These are phyloP conservation scores for Aegithalos caudatus DNA, from an alignment of 2,113 vertebrate genomes.

Conservation along the genomic window DNA sequence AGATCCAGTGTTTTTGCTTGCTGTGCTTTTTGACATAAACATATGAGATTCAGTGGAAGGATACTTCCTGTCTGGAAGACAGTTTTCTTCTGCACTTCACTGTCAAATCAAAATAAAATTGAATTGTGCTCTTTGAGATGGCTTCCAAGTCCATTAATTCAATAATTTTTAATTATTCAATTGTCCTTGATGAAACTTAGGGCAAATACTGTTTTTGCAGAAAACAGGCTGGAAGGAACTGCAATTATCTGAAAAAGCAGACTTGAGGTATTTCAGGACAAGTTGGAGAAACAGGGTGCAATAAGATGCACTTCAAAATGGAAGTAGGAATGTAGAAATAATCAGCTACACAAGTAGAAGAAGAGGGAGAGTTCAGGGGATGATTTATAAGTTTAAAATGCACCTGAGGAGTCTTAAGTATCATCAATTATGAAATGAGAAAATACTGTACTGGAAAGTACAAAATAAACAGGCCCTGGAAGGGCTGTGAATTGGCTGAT, in stretches of 20 bases:
- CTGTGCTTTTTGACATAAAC: not conserved
- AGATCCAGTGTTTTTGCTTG: not conserved
- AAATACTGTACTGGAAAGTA: not conserved
- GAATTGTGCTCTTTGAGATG: not conserved
- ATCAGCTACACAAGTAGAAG: not conserved
- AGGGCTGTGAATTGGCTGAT: not conserved
- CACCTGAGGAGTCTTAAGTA: not conserved
- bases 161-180: not conserved
- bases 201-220: not conserved
- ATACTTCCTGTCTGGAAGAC: not conserved
- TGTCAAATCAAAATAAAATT: not conserved
- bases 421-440: not conserved
- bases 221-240: not conserved
- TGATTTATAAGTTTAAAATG: not conserved
- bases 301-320: not conserved
- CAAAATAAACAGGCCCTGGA: not conserved
- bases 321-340: not conserved
- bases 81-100: not conserved
- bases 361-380: not conserved
- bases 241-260: not conserved
- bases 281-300: not conserved
- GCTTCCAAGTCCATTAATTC: not conserved
- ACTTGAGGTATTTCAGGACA: not conserved
- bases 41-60: not conserved
- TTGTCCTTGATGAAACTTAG: accelerated